Evolutionary conservation across 1,140 invertebrate species (phyloP), one percentile per base, ranked within the genome.

Genomic region (Andricus grossulariae): DNA sequence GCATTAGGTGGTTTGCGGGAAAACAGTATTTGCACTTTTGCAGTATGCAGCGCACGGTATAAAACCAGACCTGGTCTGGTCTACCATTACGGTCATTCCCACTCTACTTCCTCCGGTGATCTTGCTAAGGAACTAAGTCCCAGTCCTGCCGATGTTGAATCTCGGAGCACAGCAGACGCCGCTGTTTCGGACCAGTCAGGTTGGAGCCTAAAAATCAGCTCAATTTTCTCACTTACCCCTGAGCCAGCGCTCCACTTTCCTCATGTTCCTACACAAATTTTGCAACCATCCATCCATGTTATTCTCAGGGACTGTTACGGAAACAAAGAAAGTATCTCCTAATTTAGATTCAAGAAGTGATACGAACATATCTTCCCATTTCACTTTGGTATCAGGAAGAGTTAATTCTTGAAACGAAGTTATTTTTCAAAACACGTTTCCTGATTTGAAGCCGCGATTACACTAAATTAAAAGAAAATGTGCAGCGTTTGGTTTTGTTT

Each of bases 61-160:
- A 99, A 99, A 93, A 99, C 97, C 72, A 94, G 98, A 83, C 97
- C 98, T 80, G 98, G 98, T 84, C 94, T 99, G 86, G 97, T 97
- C 84, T 99, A 99, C 93, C 98, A 99, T 94, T 98, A 97, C 93
- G 95, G 96, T 90, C 98, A 99, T 93, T 97, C 97, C 86, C 98
- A 98, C 93, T 92, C 91, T 92, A 91, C 90, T 91, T 92, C 91
- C 91, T 92, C 91, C 86, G 91, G 91, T 90, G 91, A 92, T 91
- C 91, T 90, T 92, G 91, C 90, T 91, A 90, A 91, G 91, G 91
- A 92, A 91, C 90, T 90, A 90, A 91, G 90, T 91, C 90, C 90
- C 89, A 90, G 90, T 91, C 89, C 91, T 90, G 90, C 88, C 85
- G 91, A 91, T 87, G 89, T 89, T 90, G 92, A 92, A 89, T 90